Evolutionary conservation across 64 coral and sea anemone genomes (phyloP).

Genomic region (Orbicella faveolata): DNA sequence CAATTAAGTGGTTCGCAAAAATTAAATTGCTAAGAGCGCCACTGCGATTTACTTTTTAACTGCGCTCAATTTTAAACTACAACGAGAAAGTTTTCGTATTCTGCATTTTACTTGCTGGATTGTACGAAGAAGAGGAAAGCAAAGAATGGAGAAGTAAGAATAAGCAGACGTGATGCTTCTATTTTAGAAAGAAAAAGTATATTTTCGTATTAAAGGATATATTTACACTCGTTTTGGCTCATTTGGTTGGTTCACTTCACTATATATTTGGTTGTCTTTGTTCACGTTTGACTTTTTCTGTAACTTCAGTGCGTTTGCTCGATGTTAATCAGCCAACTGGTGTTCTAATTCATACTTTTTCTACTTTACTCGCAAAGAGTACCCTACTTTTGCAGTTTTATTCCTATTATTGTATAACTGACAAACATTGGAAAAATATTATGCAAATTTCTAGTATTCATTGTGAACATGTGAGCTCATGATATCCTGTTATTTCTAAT

Average conservation of each 20-base stretch:
- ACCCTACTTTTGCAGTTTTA: neutral
- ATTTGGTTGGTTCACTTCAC: neutral
- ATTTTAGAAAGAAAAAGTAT: neutral
- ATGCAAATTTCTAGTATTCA: neutral
- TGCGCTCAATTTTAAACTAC: too few species aligned
- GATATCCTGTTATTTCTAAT: constrained; percentile 5
- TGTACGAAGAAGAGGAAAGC: neutral
- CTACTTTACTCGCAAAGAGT: neutral
- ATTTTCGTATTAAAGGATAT: constrained; percentile 4
- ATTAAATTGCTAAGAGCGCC: too few species aligned
- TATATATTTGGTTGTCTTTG: neutral
- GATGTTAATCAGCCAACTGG: too few species aligned
- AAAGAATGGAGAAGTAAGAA: neutral
- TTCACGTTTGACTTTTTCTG: neutral
- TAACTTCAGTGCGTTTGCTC: neutral
- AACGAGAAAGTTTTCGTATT: too few species aligned
- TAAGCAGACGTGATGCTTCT: neutral
- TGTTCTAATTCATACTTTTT: too few species aligned
- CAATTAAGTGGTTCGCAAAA: too few species aligned
- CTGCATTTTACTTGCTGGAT: too few species aligned
- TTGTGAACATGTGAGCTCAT: neutral
- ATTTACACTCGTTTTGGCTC: neutral
- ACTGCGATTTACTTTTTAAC: too few species aligned
- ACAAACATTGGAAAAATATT: neutral
- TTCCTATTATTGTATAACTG: neutral